These are phyloP conservation scores for Ditylenchus weischeri DNA, from an alignment of 2,888 invertebrate genomes.

Conservation along the genomic window DNA sequence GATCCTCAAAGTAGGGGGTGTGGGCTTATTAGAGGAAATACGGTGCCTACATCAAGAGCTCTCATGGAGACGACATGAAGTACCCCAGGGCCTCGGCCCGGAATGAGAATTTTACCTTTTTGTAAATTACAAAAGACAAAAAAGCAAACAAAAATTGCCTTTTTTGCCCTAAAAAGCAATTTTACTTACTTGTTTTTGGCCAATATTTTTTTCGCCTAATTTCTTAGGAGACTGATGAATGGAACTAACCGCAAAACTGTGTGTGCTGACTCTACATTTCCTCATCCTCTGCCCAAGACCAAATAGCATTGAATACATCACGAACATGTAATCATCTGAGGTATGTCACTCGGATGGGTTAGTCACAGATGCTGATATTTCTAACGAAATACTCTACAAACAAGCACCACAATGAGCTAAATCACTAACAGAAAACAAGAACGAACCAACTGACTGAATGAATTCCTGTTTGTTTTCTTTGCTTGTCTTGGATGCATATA, in stretches of 20 bases:
- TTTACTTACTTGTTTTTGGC: too few relatives aligned
- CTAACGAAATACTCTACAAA: not conserved
- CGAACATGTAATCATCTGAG: constrained; percentile 21
- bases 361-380: constrained; percentile 5
- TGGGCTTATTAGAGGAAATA: too few relatives aligned
- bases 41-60: too few relatives aligned
- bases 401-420: not conserved
- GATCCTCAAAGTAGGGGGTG: too few relatives aligned
- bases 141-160: too few relatives aligned
- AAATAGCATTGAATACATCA: constrained; percentile 27
- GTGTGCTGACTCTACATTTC: constrained; percentile 26
- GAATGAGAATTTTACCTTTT: too few relatives aligned
- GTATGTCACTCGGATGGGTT: not conserved
- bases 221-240: not conserved
- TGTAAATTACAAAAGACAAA: too few relatives aligned
- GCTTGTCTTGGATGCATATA: not conserved
- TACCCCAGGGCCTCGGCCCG: too few relatives aligned
- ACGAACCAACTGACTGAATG: not conserved
- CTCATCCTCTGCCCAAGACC: constrained; percentile 23
- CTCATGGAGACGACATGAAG: too few relatives aligned
- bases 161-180: too few relatives aligned
- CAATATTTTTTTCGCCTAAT: too few relatives aligned
- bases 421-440: not conserved
- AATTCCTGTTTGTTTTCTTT: constrained; percentile 13
- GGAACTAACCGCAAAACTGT: constrained; percentile 6